Conservation (phyloP, 2,113 vertebrate genomes). For the Oreochromis tanganicae region DNA sequence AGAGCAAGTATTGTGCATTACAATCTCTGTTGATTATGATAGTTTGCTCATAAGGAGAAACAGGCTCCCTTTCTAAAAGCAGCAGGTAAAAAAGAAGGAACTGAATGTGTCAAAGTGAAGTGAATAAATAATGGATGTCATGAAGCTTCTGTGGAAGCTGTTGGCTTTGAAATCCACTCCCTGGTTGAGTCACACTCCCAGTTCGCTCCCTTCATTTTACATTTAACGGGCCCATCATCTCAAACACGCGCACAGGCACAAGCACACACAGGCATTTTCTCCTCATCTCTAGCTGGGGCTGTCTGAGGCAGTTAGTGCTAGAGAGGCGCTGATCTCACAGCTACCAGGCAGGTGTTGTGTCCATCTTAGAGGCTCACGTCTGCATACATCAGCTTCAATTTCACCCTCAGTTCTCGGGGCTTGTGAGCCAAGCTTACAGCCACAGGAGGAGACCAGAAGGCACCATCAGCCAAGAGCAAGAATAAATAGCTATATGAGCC, state of each 20-base stretch:
- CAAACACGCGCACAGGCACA: neutral
- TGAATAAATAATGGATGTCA: constrained; percentile 61
- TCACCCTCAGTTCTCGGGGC: neutral
- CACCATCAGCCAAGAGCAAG: neutral
- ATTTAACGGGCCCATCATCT: constrained; percentile 34
- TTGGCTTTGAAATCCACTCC: constrained; percentile 57
- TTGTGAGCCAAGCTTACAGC: constrained; percentile 7
- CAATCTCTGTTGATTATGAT: neutral
- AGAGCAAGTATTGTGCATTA: neutral
- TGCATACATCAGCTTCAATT: constrained; percentile 56
- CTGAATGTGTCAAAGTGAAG: constrained; percentile 44
- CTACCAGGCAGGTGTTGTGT: constrained; percentile 38
- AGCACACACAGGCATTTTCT: neutral
- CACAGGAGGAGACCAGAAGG: neutral
- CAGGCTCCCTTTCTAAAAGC: neutral
- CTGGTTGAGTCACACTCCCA: constrained; percentile 41
- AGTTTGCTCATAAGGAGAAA: constrained; percentile 3
- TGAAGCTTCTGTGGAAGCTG: constrained; percentile 48
- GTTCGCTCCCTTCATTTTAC: constrained; percentile 46
- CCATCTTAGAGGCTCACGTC: constrained; percentile 33
- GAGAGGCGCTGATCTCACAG: constrained; percentile 30
- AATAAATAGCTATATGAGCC: constrained; percentile 6
- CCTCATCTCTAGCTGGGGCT: constrained; percentile 10
- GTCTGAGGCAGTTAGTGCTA: constrained; percentile 30
- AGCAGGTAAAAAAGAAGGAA: constrained; percentile 33